Percentiles rank a stretch among this genome's conserved stretches.
Conservation (phyloP, 2,888 invertebrate genomes). For the Drosophila bunnanda region DNA sequence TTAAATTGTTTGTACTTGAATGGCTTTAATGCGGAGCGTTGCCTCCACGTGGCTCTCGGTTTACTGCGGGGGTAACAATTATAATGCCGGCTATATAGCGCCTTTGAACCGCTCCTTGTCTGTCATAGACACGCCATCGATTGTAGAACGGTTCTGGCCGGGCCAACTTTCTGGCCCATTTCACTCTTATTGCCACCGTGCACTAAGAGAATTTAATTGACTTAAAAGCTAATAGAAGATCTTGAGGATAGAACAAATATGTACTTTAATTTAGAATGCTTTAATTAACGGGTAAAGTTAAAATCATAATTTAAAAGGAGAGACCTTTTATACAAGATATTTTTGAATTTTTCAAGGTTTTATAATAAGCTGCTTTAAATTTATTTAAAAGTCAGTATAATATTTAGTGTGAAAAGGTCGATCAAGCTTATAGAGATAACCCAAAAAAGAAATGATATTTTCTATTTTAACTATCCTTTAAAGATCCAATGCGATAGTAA, state of each 20-base stretch:
- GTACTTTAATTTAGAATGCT: too few relatives aligned
- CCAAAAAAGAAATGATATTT: not conserved
- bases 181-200: conserved; percentile 42
- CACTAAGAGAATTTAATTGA: conserved; percentile 15
- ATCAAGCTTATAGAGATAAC: not conserved
- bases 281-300: too few relatives aligned
- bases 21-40: conserved; percentile 53
- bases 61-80: conserved; percentile 51
- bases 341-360: not conserved
- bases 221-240: too few relatives aligned
- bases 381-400: too few relatives aligned
- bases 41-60: conserved; percentile 8
- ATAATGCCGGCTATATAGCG: conserved; percentile 61
- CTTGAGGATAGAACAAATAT: too few relatives aligned
- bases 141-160: conserved; percentile 53
- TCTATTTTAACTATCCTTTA: not conserved
- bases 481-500: not conserved
- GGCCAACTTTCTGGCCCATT: conserved; percentile 66
- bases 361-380: not conserved
- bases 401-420: too few relatives aligned
- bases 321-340: not conserved
- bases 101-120: conserved; percentile 68
- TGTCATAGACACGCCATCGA: conserved; percentile 64
- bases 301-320: too few relatives aligned
- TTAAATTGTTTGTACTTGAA: conserved; percentile 33